phyloP scores from a whole-genome alignment of 2,797 vertebrate genomes.

The Cryptoblepharus egeriae region DNA sequence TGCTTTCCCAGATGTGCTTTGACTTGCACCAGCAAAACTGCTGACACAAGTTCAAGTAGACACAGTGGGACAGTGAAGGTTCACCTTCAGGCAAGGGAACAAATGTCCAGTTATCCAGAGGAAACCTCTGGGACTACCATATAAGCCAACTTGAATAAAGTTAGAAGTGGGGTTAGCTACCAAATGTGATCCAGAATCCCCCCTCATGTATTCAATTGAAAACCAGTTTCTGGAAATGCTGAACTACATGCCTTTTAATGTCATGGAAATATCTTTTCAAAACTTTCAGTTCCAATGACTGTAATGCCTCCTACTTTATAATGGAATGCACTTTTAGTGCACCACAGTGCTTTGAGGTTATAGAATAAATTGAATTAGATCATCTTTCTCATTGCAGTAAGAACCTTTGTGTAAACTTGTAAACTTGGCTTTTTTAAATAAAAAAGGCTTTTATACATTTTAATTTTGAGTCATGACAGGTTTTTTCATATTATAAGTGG shows the following conservation, averaged over 20 bases:
- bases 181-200: neutral
- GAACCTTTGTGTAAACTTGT: neutral
- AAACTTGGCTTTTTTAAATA: neutral
- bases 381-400: constrained; percentile 12
- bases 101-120: too few species aligned
- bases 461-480: neutral
- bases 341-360: neutral
- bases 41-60: too few species aligned
- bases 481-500: neutral
- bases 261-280: neutral
- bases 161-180: neutral
- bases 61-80: too few species aligned
- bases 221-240: neutral
- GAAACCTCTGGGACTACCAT: neutral
- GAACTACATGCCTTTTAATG: neutral
- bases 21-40: too few species aligned
- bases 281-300: neutral
- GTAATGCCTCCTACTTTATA: fast-evolving
- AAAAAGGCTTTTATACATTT: neutral
- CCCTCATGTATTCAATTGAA: neutral
- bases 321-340: neutral
- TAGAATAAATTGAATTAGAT: neutral
- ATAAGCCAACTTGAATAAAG: neutral
- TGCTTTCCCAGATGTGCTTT: too few species aligned
- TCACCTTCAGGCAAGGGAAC: too few species aligned